A percentile compares a stretch with the other conserved stretches of the same genome.
Conservation (phyloP, 2,888 invertebrate species). For the Eledona agricola region DNA sequence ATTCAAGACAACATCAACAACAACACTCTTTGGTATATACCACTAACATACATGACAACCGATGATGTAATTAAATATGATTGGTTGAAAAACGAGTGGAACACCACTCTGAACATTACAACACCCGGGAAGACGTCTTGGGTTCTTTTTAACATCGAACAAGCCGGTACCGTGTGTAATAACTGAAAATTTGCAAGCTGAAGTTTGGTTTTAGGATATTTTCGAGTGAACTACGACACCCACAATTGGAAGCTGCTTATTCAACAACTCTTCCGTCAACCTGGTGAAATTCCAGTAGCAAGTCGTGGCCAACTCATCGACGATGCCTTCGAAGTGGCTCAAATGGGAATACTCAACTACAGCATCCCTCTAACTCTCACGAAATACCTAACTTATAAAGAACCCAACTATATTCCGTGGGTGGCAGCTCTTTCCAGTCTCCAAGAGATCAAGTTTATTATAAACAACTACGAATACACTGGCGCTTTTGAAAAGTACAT, state of each 20-base stretch:
- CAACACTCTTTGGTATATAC: conserved; percentile 67
- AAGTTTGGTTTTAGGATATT: conserved; percentile 64
- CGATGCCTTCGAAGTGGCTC: conserved; percentile 75
- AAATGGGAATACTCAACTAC: conserved; percentile 68
- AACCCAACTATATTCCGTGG: conserved; percentile 75
- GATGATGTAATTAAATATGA: conserved; percentile 41
- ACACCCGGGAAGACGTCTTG: conserved; percentile 59
- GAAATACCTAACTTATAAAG: conserved; percentile 70
- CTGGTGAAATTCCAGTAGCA: conserved; percentile 65
- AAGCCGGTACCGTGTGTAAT: conserved; percentile 62
- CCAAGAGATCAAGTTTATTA: conserved; percentile 64
- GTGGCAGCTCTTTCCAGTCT: conserved; percentile 68
- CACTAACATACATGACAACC: conserved; percentile 64
- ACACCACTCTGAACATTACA: conserved; percentile 51
- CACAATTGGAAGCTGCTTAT: conserved; percentile 68
- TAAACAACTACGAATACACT: conserved; percentile 65
- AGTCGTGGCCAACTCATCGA: conserved; percentile 77
- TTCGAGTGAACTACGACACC: conserved; percentile 70
- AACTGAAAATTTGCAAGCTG: not conserved
- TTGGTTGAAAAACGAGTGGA: conserved; percentile 52
- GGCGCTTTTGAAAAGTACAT: conserved; percentile 60
- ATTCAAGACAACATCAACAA: conserved; percentile 48
- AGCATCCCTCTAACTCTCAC: conserved; percentile 70
- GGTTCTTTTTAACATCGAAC: conserved; percentile 70
- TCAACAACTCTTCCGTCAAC: conserved; percentile 59